Evolutionary conservation across 2,888 invertebrate species (phyloP).

Genomic region (Dioctria rufipes): DNA sequence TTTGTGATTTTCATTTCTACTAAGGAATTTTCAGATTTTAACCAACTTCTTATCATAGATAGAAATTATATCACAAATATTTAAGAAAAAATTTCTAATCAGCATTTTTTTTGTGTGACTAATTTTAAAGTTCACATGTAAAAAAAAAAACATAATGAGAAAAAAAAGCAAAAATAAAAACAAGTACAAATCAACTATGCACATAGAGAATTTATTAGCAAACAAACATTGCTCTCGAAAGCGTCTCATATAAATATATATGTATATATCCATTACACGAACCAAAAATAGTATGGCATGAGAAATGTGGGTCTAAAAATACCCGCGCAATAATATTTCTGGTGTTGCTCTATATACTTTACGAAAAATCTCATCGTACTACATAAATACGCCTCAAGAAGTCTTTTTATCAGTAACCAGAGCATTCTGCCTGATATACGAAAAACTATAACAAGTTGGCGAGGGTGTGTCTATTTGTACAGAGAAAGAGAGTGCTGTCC

Average conservation of each 20-base stretch:
- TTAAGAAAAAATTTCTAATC: background rate
- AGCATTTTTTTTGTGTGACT: background rate
- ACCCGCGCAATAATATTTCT: conserved; percentile 1
- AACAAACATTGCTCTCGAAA: conserved; percentile 3
- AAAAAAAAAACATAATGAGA: too few relatives aligned
- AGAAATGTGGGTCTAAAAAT: conserved; percentile 34
- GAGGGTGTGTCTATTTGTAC: background rate
- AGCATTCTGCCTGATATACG: background rate
- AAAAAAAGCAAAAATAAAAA: background rate
- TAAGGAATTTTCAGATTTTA: too few relatives aligned
- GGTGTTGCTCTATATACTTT: background rate
- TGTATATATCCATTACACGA: conserved; percentile 50
- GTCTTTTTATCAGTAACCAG: too few relatives aligned
- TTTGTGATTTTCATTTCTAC: too few relatives aligned
- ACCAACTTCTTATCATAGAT: too few relatives aligned
- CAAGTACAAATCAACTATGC: conserved; percentile 6
- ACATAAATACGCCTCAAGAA: too few relatives aligned
- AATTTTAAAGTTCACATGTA: background rate
- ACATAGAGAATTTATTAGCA: conserved; percentile 18
- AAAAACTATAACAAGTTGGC: background rate
- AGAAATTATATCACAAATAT: background rate
- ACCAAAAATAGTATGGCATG: conserved; percentile 54
- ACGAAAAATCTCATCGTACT: too few relatives aligned
- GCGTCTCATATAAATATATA: conserved; percentile 32
- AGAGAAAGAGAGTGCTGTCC: too few relatives aligned